phyloP scores from a whole-genome alignment of 1,140 invertebrate species.

The Vanessa tameamea region DNA sequence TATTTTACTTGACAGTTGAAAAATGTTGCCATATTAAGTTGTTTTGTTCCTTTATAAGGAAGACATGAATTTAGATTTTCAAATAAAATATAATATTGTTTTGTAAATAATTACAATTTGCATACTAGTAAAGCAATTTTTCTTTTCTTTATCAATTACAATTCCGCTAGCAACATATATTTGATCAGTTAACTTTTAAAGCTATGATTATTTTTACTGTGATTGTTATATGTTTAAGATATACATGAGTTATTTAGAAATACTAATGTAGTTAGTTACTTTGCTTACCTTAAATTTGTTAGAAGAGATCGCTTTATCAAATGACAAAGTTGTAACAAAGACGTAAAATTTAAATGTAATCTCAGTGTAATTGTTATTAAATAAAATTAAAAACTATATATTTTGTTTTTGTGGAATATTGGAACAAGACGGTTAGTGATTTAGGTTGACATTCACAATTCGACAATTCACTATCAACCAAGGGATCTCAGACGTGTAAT shows the following conservation, averaged over 20 bases:
- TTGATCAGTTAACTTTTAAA: not conserved
- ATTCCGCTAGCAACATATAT: not conserved
- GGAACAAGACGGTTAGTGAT: no score
- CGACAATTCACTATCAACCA: no score
- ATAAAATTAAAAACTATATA: not conserved
- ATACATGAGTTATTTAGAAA: constrained; percentile 1
- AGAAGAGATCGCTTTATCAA: not conserved
- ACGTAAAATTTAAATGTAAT: not conserved
- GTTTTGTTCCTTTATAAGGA: not conserved
- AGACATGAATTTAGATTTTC: not conserved
- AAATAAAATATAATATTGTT: not conserved
- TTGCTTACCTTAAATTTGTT: not conserved
- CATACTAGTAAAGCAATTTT: no score
- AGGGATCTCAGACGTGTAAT: no score
- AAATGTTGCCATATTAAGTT: not conserved
- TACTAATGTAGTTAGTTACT: not conserved
- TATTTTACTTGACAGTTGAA: not conserved
- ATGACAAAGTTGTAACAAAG: not conserved
- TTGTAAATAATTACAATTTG: no score
- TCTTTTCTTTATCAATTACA: not conserved
- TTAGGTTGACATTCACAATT: no score
- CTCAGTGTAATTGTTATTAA: not conserved
- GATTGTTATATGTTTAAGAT: constrained; percentile 1
- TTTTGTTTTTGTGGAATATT: not conserved
- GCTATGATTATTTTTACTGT: constrained; percentile 5